A percentile compares a stretch with the other conserved stretches of the same genome.
phyloP scores from a whole-genome alignment of 2,888 invertebrate genomes.

The Thecocarcelia acutangulata region DNA sequence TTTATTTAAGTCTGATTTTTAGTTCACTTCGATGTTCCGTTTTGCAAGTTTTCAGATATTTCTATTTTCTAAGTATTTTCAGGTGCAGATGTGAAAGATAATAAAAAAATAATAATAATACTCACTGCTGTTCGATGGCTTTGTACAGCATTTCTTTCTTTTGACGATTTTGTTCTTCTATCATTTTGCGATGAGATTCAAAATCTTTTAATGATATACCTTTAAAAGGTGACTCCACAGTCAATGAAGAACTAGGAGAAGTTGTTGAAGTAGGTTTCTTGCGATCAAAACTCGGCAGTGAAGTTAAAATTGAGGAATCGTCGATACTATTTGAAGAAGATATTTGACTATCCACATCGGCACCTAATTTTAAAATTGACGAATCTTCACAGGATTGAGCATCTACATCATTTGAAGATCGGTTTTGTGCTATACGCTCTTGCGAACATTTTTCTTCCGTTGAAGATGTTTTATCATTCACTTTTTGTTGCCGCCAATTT shows the following conservation, averaged over 20 bases:
- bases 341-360: conserved; percentile 62
- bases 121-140: conserved; percentile 88
- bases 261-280: conserved; percentile 45
- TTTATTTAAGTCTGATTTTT: no score
- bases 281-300: conserved; percentile 22
- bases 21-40: no score
- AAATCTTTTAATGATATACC: conserved; percentile 85
- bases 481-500: conserved; percentile 36
- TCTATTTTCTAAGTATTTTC: no score
- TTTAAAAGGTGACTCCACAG: conserved; percentile 81
- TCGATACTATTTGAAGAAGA: conserved; percentile 69
- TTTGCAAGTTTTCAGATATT: no score
- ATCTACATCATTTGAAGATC: conserved; percentile 3
- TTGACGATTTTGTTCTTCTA: conserved; percentile 90
- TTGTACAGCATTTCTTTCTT: conserved; percentile 87
- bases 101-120: conserved; percentile 14
- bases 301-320: conserved; percentile 74
- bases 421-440: not conserved
- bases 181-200: conserved; percentile 87
- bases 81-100: no score
- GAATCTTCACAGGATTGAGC: conserved; percentile 70
- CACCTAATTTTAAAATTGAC: conserved; percentile 74
- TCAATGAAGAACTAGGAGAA: conserved; percentile 69
- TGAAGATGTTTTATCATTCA: not conserved
- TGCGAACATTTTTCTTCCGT: conserved; percentile 13